These are phyloP conservation scores for Phoenicopterus ruber DNA, from an alignment of 2,113 vertebrate genomes.

Conservation along the genomic window DNA sequence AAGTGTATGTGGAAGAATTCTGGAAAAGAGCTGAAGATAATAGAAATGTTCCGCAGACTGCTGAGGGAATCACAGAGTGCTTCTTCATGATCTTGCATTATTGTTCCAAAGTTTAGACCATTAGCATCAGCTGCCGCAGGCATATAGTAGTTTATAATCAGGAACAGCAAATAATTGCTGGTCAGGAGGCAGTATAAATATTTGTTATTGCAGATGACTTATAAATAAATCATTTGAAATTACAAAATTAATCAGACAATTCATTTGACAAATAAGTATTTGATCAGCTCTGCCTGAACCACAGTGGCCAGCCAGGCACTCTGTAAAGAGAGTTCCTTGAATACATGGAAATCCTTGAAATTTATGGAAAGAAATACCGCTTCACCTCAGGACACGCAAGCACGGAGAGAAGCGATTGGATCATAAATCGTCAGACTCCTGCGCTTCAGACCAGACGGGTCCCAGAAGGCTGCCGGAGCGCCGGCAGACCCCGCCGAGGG, in stretches of 20 bases:
- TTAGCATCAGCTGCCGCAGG: neutral
- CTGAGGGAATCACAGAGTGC: neutral
- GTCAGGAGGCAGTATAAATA: conserved; percentile 12
- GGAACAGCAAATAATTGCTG: neutral
- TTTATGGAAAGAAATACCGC: neutral
- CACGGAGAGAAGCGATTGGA: neutral
- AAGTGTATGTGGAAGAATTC: neutral
- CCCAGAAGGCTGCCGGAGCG: neutral
- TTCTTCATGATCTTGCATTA: neutral
- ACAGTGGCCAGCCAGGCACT: neutral
- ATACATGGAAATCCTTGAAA: neutral
- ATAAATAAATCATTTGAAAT: conserved; percentile 37
- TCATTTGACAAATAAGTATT: neutral
- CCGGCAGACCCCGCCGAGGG: neutral
- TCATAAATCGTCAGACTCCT: neutral
- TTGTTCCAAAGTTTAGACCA: neutral
- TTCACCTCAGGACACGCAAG: neutral
- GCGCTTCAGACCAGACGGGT: neutral
- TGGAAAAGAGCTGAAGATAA: neutral
- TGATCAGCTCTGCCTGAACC: neutral
- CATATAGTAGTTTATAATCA: neutral
- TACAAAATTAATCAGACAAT: conserved; percentile 5
- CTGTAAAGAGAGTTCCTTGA: neutral
- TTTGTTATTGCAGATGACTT: conserved; percentile 27
- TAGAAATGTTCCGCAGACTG: neutral